phyloP scores from a whole-genome alignment of 2,797 vertebrate species.

The Gallinago nigripennis region DNA sequence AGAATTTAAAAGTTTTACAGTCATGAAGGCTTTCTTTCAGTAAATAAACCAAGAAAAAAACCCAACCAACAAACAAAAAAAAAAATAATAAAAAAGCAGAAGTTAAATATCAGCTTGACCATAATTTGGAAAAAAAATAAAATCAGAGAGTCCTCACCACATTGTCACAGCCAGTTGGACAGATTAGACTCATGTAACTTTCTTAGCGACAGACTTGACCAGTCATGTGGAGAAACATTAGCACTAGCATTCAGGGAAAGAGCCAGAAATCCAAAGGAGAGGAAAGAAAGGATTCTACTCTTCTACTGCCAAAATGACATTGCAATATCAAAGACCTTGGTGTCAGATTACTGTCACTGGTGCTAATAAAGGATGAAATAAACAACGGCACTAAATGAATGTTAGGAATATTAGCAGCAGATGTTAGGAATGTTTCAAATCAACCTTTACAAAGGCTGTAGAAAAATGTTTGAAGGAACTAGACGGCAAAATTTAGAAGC shows the following conservation, averaged over 20 bases:
- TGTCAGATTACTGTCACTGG: neutral
- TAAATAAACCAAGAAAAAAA: neutral
- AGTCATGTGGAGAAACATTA: neutral
- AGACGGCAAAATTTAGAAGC: neutral
- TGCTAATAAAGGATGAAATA: neutral
- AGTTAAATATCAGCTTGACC: neutral
- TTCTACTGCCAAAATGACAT: neutral
- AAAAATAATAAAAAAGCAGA: neutral
- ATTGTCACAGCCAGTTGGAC: neutral
- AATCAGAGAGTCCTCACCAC: neutral
- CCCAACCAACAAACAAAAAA: fast-evolving
- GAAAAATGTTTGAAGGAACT: neutral
- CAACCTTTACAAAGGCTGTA: neutral
- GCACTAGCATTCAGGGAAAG: neutral
- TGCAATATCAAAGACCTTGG: neutral
- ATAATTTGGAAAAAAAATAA: neutral
- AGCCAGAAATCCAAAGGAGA: neutral
- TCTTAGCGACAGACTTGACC: neutral
- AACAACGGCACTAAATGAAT: neutral
- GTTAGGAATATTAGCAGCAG: neutral
- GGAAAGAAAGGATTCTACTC: neutral
- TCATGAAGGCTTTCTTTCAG: neutral
- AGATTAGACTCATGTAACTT: neutral
- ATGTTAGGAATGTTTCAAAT: neutral
- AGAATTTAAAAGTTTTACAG: neutral